Base-by-base conservation (phyloP, 2,888 invertebrate genomes). In the Protula sp. region DNA sequence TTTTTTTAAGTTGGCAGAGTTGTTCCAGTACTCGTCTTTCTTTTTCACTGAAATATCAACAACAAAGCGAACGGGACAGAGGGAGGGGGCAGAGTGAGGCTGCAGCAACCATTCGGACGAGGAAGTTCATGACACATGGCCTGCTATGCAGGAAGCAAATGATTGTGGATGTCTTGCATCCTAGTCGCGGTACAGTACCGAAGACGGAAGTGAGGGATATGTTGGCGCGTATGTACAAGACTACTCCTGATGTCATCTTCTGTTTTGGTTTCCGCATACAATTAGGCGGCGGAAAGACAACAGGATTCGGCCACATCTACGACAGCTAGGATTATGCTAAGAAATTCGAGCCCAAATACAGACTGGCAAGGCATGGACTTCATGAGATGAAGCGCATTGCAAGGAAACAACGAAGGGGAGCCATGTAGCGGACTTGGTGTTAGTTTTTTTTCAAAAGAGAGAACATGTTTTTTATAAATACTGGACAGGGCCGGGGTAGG, bases 111-210 rank as follows among this genome's bases (percentile, higher is more conserved):
- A 90, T 99, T 82, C 89, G 97, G 81, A 98, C 98, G 65, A 87
- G 98, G 75, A 98, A 98, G 86, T 98, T 97, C 83, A 93, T 98
- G 93, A 95, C 94, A 84, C 99, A 99, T 87, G 90, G 95, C 83
- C 88, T 99, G 85, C 87, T 99, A 84, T 90, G 90, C 86, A 89
- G 99, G 75, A 95, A 94, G 86, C 99, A 99, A 87, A 99, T 99
- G 99, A 86, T 89, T 61, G 88, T 89, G 28, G 99, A 99, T 88
- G 94, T 99, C 54, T 85, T 97, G 65, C 99, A 99, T 82, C 97
- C 98, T 58, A 94, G 94, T 69, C 89, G 92, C 75, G 87, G 97
- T 4, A 94, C 95, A 55, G 92, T 98, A 66, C 90, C 94, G 80
- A 99, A 99, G 84, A 92, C 91, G 56, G 98, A 98, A 80, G 89